These are phyloP conservation scores for Picathartes gymnocephalus DNA, from an alignment of 2,113 vertebrate species.

Conservation along the genomic window DNA sequence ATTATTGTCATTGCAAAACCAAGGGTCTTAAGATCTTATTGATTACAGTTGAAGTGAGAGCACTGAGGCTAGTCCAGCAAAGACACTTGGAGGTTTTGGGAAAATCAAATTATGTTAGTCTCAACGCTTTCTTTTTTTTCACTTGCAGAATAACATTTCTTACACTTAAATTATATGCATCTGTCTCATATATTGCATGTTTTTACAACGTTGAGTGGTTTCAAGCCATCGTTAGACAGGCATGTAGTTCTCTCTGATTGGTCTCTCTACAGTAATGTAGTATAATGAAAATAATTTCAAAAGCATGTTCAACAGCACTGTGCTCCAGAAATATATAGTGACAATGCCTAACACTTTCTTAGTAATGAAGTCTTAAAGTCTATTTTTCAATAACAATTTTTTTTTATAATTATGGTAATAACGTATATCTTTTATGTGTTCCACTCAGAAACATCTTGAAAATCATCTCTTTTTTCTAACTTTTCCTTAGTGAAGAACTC, in stretches of 20 bases:
- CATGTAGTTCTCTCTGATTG: background rate
- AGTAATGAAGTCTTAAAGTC: background rate
- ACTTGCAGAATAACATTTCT: background rate
- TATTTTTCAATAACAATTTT: background rate
- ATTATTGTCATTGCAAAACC: background rate
- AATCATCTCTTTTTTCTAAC: background rate
- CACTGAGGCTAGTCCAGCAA: background rate
- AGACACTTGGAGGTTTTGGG: background rate
- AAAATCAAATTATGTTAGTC: background rate
- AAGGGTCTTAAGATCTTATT: background rate
- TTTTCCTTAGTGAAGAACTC: background rate
- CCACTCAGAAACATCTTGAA: background rate
- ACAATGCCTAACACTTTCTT: background rate
- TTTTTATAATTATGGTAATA: background rate
- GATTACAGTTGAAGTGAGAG: background rate
- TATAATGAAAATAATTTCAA: background rate
- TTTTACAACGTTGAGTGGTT: background rate
- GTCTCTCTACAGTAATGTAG: background rate
- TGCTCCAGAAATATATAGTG: background rate
- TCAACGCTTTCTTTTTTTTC: background rate
- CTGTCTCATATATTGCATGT: background rate
- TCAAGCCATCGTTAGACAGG: background rate
- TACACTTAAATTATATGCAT: background rate
- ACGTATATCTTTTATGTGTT: background rate
- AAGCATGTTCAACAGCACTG: background rate